phyloP scores from a whole-genome alignment of 2,888 invertebrate species.

The Tachina grossa region DNA sequence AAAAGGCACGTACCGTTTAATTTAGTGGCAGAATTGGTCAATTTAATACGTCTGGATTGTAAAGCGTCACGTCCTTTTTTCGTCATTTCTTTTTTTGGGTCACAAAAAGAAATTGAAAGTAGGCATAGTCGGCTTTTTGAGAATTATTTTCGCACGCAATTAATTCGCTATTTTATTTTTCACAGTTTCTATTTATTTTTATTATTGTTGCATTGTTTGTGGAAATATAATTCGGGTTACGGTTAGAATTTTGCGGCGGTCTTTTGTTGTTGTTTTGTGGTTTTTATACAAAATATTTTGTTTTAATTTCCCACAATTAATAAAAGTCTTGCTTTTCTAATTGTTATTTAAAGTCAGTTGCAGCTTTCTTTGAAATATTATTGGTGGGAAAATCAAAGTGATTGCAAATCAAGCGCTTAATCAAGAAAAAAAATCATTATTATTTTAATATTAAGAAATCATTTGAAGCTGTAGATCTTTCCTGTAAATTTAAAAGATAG shows the following conservation, averaged over 20 bases:
- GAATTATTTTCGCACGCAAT: slow-evolving; percentile 56
- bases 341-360: neutral
- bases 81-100: neutral
- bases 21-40: neutral
- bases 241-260: slow-evolving; percentile 8
- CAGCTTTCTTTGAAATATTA: neutral
- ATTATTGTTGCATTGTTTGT: slow-evolving; percentile 24
- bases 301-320: slow-evolving; percentile 19
- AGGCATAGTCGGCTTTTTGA: neutral
- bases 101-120: slow-evolving; percentile 4
- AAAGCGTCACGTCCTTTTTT: slow-evolving; percentile 31
- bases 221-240: slow-evolving; percentile 1
- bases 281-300: neutral
- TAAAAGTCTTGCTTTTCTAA: neutral
- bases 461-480: too few relatives aligned
- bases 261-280: slow-evolving; percentile 13
- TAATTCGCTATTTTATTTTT: slow-evolving; percentile 22
- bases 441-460: too few relatives aligned
- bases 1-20: slow-evolving; percentile 40
- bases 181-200: neutral
- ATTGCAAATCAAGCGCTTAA: too few relatives aligned
- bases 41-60: slow-evolving; percentile 29
- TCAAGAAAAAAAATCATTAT: too few relatives aligned
- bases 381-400: too few relatives aligned
- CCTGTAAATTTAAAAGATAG: too few relatives aligned